Base-by-base conservation (phyloP, 2,888 invertebrate species). In the Crepidodera aurea region DNA sequence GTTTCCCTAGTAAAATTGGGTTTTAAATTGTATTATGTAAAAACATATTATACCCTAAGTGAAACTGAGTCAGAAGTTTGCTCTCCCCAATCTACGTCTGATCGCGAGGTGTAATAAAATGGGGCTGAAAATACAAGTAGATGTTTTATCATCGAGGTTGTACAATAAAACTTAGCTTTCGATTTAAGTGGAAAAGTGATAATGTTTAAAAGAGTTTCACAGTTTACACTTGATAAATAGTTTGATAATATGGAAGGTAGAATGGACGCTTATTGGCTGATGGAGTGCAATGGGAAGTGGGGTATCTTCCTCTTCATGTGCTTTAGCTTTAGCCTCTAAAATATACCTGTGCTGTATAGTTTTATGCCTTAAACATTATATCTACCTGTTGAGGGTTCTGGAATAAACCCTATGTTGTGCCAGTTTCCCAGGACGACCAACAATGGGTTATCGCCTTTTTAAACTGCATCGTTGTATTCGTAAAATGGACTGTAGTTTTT, bases 21-120 rank as follows among this genome's bases (percentile, higher is more conserved):
- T 37, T 56, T 57, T 57, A 50, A 57, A 57, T 50, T 57, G 50
- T 60, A 44, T 51, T 59, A 50, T 60, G 53, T 53, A 48, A 53
- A 53, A 60, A 53, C 60, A 48, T 53, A 60, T 53, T 60, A 60
- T 53, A 53, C 46, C 27, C 34, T 39, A 58, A 40, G 19, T 58
- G 51, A 58, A 32, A 40, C 40, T 39, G 40, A 58, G 50, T 37
- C 51, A 29, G 27, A 58, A 58, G 29, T 58, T 58, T 51, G 15
- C 42, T 29, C 29, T 54, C 18, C 29, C 42, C 42, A 40, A 54
- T 42, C 29, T 32, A 4, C 42, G 54, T 29, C 42, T 54, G 54
- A 54, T 53, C n/a, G 25, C 39, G 27, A 53, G 12, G 19, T 25
- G 54, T 32, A 54, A 42, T 54, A 54, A 54, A 54, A 54, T 16